Evolutionary conservation across 2,113 vertebrate genomes (phyloP), one percentile per base, ranked within the genome.

Genomic region (Mellivora capensis): DNA sequence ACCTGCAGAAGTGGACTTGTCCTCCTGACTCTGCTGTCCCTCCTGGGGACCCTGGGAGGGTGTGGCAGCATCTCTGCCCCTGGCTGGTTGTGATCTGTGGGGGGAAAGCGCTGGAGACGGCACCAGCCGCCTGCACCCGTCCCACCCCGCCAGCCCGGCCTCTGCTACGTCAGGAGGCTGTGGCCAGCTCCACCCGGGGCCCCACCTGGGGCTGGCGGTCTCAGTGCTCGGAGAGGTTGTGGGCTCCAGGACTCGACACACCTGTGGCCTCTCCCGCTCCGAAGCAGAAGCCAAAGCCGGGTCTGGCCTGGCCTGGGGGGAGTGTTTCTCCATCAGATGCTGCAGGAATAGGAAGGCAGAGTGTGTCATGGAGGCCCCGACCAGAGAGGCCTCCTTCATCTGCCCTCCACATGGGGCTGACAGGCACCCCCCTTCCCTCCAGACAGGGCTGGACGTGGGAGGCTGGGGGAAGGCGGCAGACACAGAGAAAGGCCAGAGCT

Each of bases 31-130:
- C 25, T 20, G 49, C 31, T 0, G 17, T 44, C 34, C 37, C 4
- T 62, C 62, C 76, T 64, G 0, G 4, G 42, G 74, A 2, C 5
- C 39, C n/a, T 0, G 1, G 2, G 59, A 10, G 25, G 71, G 7
- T 1, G 0, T 0, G 0, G 37, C 15, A 1, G 14, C 1, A 0
- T 81, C 86, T 91, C 57, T 7, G 2, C 15, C 27, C 29, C 1
- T n/a, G 21, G 5, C 1, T 0, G 37, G 25, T 18, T 39, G 23
- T 54, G 90, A 74, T 13, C 95, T 98, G 87, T 9, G 34, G 67
- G 0, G 0, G 93, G 31, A 47, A 49, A 37, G 2, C 1, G 0
- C 8, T 0, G 17, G 39, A 29, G 47, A 0, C 17, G 2, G 52
- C 4, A 4, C 23, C 29, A 0, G 6, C 59, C 1, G 12, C 52